Percentiles rank a stretch among this genome's conserved stretches.
Evolutionary conservation across 2,113 vertebrate species (phyloP).

Genomic region (Ariopsis seemanni): DNA sequence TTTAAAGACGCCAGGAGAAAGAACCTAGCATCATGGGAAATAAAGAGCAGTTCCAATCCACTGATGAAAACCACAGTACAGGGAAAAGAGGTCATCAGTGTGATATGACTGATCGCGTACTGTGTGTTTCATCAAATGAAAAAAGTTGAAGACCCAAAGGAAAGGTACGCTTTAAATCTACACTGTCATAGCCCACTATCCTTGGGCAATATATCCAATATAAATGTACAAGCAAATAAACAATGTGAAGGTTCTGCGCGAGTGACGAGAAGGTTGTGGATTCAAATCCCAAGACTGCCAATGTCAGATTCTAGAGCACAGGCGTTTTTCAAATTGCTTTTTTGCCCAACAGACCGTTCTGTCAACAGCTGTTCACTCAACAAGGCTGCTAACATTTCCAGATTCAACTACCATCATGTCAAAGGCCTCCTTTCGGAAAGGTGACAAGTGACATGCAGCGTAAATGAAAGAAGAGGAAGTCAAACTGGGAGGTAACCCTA

Average conservation of each 20-base stretch:
- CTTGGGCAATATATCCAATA: not conserved
- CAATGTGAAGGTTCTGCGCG: not conserved
- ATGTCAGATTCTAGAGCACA: not conserved
- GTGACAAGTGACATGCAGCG: slow-evolving; percentile 15
- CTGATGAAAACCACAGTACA: not conserved
- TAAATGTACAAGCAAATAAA: not conserved
- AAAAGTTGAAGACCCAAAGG: not conserved
- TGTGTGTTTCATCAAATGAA: not conserved
- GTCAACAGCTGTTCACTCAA: slow-evolving; percentile 33
- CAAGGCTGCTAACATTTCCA: slow-evolving; percentile 23
- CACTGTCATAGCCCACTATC: not conserved
- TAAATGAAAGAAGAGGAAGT: slow-evolving; percentile 34
- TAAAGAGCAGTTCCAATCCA: not conserved
- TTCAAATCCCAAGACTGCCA: not conserved
- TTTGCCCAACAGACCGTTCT: slow-evolving; percentile 19
- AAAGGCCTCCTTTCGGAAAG: slow-evolving; percentile 16
- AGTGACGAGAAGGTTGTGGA: not conserved
- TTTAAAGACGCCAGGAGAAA: not conserved
- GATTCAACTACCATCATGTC: not conserved
- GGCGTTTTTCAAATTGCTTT: slow-evolving; percentile 26
- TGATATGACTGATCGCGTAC: not conserved
- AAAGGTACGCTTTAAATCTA: not conserved
- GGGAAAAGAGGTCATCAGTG: not conserved
- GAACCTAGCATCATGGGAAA: not conserved
- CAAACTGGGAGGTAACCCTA: slow-evolving; percentile 33